Evolutionary conservation across 2,888 invertebrate species (phyloP).

Genomic region (Alentia gelatinosa): DNA sequence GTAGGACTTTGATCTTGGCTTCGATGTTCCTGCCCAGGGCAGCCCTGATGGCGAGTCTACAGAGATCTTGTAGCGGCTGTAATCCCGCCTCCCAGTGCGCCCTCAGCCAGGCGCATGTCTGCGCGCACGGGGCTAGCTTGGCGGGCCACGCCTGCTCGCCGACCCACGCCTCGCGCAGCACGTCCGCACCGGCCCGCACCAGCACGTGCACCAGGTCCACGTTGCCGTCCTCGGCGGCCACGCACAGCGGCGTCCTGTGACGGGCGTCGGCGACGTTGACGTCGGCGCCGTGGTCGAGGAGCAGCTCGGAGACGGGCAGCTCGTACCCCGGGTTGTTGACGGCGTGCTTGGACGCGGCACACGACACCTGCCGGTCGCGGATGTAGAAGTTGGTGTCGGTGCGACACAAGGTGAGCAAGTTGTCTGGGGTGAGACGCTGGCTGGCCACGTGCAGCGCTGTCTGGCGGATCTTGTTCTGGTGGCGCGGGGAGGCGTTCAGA

Average conservation of each 20-base stretch:
- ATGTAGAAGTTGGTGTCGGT: slow-evolving; percentile 57
- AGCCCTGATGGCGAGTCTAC: slow-evolving; percentile 49
- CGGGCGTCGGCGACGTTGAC: slow-evolving; percentile 41
- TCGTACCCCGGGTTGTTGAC: slow-evolving; percentile 27
- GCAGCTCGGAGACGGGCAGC: slow-evolving; percentile 16
- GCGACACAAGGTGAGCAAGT: slow-evolving; percentile 55
- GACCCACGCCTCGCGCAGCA: slow-evolving; percentile 52
- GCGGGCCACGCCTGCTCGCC: slow-evolving; percentile 54
- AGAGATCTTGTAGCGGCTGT: slow-evolving; percentile 38
- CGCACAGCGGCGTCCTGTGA: slow-evolving; percentile 37
- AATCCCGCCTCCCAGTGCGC: neutral
- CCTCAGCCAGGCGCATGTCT: slow-evolving; percentile 41
- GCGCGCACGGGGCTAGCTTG: neutral
- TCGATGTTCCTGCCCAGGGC: neutral
- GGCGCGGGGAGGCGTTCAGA: slow-evolving; percentile 4
- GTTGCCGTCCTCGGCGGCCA: slow-evolving; percentile 53
- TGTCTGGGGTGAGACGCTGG: neutral
- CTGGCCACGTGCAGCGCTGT: slow-evolving; percentile 53
- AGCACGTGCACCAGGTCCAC: slow-evolving; percentile 40
- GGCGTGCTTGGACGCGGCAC: slow-evolving; percentile 35
- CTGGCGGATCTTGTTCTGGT: slow-evolving; percentile 45
- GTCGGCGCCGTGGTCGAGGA: slow-evolving; percentile 57
- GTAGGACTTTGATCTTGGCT: slow-evolving; percentile 24
- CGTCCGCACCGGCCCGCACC: slow-evolving; percentile 43
- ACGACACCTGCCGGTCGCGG: slow-evolving; percentile 53